Evolutionary conservation across 2,113 vertebrate species (phyloP).

Genomic region (Benitochromis conjunctus): DNA sequence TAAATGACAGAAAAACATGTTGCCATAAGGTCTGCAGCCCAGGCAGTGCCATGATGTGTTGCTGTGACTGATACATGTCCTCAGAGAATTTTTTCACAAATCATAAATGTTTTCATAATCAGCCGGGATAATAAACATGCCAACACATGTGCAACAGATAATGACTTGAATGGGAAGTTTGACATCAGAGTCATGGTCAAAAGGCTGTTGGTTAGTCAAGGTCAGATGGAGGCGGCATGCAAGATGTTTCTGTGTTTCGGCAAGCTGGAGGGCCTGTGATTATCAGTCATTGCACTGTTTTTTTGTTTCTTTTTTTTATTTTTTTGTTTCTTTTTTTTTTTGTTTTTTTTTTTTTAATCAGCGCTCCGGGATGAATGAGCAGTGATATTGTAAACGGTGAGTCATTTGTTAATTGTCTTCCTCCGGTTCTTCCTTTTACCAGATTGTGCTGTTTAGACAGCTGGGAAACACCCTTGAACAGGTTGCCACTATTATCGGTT

Average conservation of each 20-base stretch:
- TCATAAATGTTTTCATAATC: constrained; percentile 61
- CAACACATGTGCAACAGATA: constrained; percentile 23
- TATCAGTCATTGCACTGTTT: neutral
- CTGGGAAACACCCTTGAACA: constrained; percentile 22
- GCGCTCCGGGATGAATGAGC: neutral
- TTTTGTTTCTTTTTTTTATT: neutral
- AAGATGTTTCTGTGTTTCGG: neutral
- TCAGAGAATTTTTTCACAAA: constrained; percentile 28
- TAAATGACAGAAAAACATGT: constrained; percentile 39
- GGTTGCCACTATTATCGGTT: constrained; percentile 3
- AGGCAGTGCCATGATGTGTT: constrained; percentile 32
- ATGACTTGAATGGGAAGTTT: constrained; percentile 19
- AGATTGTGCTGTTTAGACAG: neutral
- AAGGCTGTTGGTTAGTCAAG: constrained; percentile 36
- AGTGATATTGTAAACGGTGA: neutral
- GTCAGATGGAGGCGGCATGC: constrained; percentile 13
- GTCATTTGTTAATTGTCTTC: constrained; percentile 15
- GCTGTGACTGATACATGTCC: constrained; percentile 45
- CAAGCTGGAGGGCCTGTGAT: neutral
- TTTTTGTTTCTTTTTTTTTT: neutral
- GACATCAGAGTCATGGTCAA: constrained; percentile 7
- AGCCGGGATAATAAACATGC: constrained; percentile 14
- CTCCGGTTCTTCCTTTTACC: neutral
- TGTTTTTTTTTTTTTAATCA: neutral
- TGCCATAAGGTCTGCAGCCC: constrained; percentile 41